phyloP scores from a whole-genome alignment of 2,888 invertebrate genomes.

The Amblyjoppa proteus region DNA sequence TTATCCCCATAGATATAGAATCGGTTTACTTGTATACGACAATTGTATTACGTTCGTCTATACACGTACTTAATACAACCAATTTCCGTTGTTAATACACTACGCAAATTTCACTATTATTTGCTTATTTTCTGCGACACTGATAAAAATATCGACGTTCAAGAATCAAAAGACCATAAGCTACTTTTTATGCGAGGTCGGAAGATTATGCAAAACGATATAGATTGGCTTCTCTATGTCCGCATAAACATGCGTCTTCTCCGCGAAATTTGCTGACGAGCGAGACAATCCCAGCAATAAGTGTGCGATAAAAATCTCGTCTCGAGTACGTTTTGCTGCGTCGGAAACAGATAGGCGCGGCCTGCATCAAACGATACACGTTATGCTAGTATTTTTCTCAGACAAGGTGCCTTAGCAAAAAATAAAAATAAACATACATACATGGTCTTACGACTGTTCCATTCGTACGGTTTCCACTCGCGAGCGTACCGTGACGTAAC shows the following conservation, averaged over 20 bases:
- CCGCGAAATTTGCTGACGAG: slow-evolving; percentile 20
- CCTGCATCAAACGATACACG: slow-evolving; percentile 3
- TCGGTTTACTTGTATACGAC: too few relatives aligned
- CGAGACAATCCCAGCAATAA: neutral
- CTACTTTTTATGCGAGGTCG: neutral
- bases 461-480: neutral
- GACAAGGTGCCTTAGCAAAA: neutral
- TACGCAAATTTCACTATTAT: too few relatives aligned
- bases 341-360: neutral
- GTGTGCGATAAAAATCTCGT: slow-evolving; percentile 30
- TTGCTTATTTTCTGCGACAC: too few relatives aligned
- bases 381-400: slow-evolving; percentile 14
- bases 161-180: too few relatives aligned
- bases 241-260: neutral
- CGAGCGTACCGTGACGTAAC: neutral
- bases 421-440: slow-evolving; percentile 4
- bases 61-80: neutral
- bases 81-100: too few relatives aligned
- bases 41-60: neutral
- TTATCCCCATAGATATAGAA: too few relatives aligned
- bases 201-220: neutral
- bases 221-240: neutral
- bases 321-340: slow-evolving; percentile 10
- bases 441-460: neutral
- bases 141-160: too few relatives aligned